Evolutionary conservation across 1,140 invertebrate species (phyloP), one percentile per base, ranked within the genome.

Genomic region (Pseudoatta argentina): DNA sequence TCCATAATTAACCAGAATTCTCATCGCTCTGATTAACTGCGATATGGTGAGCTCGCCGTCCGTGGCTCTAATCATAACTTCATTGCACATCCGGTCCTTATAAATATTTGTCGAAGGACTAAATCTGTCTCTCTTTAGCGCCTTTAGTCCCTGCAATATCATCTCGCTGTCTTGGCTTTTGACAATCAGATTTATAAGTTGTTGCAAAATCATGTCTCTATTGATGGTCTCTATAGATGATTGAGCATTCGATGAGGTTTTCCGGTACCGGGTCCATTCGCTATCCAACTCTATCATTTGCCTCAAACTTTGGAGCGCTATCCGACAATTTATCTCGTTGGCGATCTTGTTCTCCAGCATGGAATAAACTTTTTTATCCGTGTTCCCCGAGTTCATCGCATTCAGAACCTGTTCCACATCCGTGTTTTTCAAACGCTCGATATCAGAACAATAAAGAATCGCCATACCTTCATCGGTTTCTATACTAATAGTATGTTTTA

Each of bases 41-140:
- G 94, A 90, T n/a, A 98, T 89, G 24, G 93, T 94, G 51, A 97
- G 94, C 73, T 96, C 96, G 75, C 96, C 96, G 81, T 97, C 96
- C 7, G 95, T 96, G 10, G 96, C 95, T 92, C 96, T 93, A n/a
- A 96, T 92, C 57, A 97, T 93, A 44, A 96, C 92, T 93, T 97
- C 96, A 90, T 97, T 95, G 88, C 95, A 96, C 75, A 97, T 94
- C 77, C 95, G 95, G 76, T 96, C 94, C 88, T 96, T 95, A 88
- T 96, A 96, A 14, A 93, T 86, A 77, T 96, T 96, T 91, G 94
- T 95, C 30, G 94, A 55, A 3, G 91, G 89, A 67, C 94, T 95
- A 27, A 94, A 88, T 27, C 77, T 89, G 53, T 94, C 95, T 64
- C 93, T 94, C 39, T 91, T 89, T 14, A 96, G 86, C 0, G 94